Conservation (phyloP, 1,140 invertebrate species). For the Listronotus oregonensis region DNA sequence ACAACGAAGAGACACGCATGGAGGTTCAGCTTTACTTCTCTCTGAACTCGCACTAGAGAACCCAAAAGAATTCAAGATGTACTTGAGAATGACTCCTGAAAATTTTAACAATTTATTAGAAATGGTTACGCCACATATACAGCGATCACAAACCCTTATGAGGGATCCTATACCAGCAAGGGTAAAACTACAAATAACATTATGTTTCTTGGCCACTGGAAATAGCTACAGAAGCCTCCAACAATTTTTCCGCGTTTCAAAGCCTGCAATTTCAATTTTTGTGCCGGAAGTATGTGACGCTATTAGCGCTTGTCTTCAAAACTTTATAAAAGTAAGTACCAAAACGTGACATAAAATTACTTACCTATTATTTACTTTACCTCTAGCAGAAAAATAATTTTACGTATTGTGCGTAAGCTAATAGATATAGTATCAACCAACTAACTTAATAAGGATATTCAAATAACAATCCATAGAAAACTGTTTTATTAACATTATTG, state of each 20-base stretch:
- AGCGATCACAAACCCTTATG: slow-evolving; percentile 19
- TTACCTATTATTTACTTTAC: no score
- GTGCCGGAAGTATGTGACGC: slow-evolving; percentile 31
- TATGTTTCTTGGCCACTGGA: slow-evolving; percentile 26
- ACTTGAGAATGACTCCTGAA: slow-evolving; percentile 26
- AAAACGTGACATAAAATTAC: no score
- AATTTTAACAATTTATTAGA: slow-evolving; percentile 22
- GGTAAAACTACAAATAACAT: slow-evolving; percentile 26
- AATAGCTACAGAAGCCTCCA: slow-evolving; percentile 14
- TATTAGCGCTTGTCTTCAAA: slow-evolving; percentile 23
- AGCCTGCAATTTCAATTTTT: slow-evolving; percentile 25
- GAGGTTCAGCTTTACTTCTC: slow-evolving; percentile 17
- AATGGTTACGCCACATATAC: slow-evolving; percentile 17
- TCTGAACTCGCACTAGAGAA: slow-evolving; percentile 31
- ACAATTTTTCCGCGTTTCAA: no score
- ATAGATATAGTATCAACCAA: no score
- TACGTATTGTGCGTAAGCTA: no score
- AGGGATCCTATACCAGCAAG: slow-evolving; percentile 23
- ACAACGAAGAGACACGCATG: slow-evolving; percentile 15
- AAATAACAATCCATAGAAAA: no score
- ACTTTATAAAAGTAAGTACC: background rate
- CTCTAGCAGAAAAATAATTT: no score
- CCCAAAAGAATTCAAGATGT: slow-evolving; percentile 24
- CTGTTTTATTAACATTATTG: background rate
- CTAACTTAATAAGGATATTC: no score